Conservation (phyloP, 2,113 vertebrate species). For the Castor canadensis region DNA sequence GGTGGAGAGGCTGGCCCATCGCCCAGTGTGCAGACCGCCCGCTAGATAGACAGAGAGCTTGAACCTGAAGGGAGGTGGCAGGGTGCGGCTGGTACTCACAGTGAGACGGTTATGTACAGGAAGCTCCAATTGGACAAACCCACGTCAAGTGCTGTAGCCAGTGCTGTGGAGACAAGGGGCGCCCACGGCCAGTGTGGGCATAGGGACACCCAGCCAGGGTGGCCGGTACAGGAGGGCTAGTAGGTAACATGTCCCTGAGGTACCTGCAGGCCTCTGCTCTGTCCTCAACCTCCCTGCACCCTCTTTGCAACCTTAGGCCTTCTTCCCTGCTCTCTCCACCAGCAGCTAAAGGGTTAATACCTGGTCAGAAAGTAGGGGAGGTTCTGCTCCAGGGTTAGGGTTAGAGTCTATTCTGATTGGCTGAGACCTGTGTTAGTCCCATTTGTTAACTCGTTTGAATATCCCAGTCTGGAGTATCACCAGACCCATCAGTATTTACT, state of each 20-base stretch:
- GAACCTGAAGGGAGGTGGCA: neutral
- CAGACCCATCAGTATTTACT: neutral
- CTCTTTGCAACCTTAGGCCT: neutral
- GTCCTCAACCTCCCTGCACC: neutral
- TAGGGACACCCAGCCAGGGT: neutral
- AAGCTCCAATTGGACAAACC: conserved; percentile 99
- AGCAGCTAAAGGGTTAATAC: neutral
- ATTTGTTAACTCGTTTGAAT: accelerated
- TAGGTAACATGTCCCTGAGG: neutral
- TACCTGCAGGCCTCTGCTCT: accelerated
- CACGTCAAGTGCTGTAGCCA: conserved; percentile 94
- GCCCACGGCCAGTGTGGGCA: neutral
- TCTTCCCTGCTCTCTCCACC: too few relatives aligned
- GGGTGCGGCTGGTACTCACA: conserved; percentile 88
- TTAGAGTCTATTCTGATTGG: neutral
- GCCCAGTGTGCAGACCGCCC: neutral
- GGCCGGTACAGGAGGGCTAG: neutral
- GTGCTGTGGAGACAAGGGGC: conserved; percentile 83
- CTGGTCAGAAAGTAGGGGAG: too few relatives aligned
- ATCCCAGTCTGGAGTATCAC: neutral
- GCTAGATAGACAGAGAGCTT: neutral
- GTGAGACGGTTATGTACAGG: conserved; percentile 96
- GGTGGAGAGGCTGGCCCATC: neutral
- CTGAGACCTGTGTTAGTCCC: neutral
- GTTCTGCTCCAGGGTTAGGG: neutral